Evolutionary conservation across 2,888 invertebrate genomes (phyloP), one percentile per base, ranked within the genome.

Genomic region (Caenorhabditis sp.): DNA sequence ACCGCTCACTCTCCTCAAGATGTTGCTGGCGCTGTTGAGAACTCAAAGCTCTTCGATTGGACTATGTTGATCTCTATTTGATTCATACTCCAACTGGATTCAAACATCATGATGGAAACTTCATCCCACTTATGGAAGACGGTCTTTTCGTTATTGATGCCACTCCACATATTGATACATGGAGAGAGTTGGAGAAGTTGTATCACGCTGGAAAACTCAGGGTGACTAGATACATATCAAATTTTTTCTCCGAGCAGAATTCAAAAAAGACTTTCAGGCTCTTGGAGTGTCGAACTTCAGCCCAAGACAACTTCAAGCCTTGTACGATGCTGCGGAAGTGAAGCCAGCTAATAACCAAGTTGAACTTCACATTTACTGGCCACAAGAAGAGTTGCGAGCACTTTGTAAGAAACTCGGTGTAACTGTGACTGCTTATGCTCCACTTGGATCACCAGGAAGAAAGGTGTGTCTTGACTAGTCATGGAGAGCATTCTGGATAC

Each of bases 351-450:
- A 83, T 63, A 69, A 85, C 4, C 87, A 87, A 76, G 86, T 62
- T 27, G 94, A 95, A 88, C 89, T 93, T 31, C 93, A 94, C 85
- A 91, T 92, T 26, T 92, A 93, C 81, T 92, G 93, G 84, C 94
- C 93, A 88, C 93, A 93, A 88, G 88, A 90, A 25, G 90, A 91
- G 21, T 87, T 93, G 70, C 63, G 83, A 7, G 89, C 91, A 1
- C 91, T 91, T 49, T 92, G 93, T 80, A 90, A 90, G 63, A 88
- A 90, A 50, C 89, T 92, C 50, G 90, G 91, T n/a, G 92, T 95
- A 5, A 66, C 70, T 10, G 49, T 82, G 65, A 82, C 82, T 7
- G 77, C 81, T 12, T 82, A 80, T 70, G 79, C 75, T 10, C 79
- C 82, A 20, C 76, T 82, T 27, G 82, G 82, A 27, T 81, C 79